These are phyloP conservation scores for Sminthopsis crassicaudata DNA, from an alignment of 2,113 vertebrate species.

Conservation along the genomic window DNA sequence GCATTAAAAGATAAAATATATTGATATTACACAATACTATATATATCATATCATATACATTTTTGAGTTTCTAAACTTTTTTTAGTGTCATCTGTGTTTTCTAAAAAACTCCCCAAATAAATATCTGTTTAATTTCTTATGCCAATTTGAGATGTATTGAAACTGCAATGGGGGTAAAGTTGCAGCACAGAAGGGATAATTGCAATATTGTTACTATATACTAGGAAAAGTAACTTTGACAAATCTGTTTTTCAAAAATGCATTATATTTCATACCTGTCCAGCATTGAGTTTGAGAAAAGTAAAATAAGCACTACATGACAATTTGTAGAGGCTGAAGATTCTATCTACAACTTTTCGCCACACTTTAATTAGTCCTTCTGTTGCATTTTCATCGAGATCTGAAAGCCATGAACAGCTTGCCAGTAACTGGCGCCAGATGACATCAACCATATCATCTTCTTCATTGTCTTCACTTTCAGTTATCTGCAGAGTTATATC, in stretches of 20 bases:
- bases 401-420: slow-evolving; percentile 95
- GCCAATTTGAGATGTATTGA: background rate
- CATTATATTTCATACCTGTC: slow-evolving; percentile 87
- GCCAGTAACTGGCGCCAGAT: slow-evolving; percentile 95
- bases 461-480: slow-evolving; percentile 93
- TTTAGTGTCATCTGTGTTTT: background rate
- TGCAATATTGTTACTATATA: background rate
- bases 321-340: slow-evolving; percentile 96
- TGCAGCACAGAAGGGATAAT: background rate
- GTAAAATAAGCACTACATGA: slow-evolving; percentile 98
- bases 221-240: background rate
- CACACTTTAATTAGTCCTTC: slow-evolving; percentile 96
- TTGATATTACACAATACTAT: background rate
- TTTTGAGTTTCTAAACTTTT: too few relatives aligned
- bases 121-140: background rate
- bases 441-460: slow-evolving; percentile 97
- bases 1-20: background rate
- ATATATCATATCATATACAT: too few relatives aligned
- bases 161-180: background rate
- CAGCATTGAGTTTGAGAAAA: slow-evolving; percentile 97
- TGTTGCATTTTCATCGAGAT: slow-evolving; percentile 91
- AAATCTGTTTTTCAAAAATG: background rate
- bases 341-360: slow-evolving; percentile 96
- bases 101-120: background rate
- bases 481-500: slow-evolving; percentile 96